A percentile compares a stretch with the other conserved stretches of the same genome.
These are phyloP conservation scores for Hyperopisus bebe DNA, from an alignment of 2,113 vertebrate species.

Conservation along the genomic window DNA sequence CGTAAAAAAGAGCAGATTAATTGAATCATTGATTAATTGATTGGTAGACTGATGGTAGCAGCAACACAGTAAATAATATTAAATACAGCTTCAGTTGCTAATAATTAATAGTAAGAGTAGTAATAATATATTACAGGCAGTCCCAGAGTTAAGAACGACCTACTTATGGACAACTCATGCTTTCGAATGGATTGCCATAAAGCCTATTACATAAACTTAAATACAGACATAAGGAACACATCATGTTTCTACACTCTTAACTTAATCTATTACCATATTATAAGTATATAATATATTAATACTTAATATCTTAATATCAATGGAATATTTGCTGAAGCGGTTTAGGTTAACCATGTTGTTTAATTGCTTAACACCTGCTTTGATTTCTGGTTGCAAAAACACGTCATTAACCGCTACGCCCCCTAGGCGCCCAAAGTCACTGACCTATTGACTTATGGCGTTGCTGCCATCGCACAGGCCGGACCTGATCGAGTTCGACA, in stretches of 20 bases:
- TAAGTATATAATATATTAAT: neutral
- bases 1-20: neutral
- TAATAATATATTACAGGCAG: neutral
- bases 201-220: neutral
- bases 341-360: neutral
- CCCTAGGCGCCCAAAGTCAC: neutral
- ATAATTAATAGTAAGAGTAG: neutral
- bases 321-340: neutral
- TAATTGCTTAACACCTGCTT: neutral
- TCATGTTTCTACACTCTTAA: neutral
- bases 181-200: neutral
- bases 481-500: slow-evolving; percentile 84
- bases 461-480: slow-evolving; percentile 51
- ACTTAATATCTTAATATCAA: neutral
- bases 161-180: neutral
- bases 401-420: neutral
- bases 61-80: neutral
- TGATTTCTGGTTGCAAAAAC: neutral
- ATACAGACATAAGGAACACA: too few relatives aligned
- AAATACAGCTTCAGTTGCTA: neutral
- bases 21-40: neutral
- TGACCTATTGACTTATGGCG: neutral
- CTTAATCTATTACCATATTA: neutral
- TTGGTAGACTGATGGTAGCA: neutral
- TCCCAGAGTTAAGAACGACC: neutral